A percentile compares a stretch with the other conserved stretches of the same genome.
These are phyloP conservation scores for Scrobipalpa costella DNA, from an alignment of 2,888 invertebrate species.

Conservation along the genomic window DNA sequence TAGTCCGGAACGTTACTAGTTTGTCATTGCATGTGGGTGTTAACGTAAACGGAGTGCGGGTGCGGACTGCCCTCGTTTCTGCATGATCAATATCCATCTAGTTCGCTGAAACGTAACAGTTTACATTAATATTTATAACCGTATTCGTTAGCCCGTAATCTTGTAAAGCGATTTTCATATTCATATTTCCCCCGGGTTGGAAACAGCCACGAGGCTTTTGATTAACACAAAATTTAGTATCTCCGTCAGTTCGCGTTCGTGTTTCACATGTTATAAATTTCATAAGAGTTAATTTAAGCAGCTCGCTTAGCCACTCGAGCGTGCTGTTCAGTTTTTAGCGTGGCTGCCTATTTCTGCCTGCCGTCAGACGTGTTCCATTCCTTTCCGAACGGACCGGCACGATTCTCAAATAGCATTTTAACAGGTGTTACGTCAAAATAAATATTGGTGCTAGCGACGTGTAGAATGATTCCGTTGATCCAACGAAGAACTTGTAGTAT, in stretches of 20 bases:
- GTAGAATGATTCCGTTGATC: conserved; percentile 58
- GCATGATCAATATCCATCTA: conserved; percentile 37
- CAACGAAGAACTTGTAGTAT: conserved; percentile 47
- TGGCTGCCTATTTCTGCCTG: conserved; percentile 39
- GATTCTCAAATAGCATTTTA: conserved; percentile 45
- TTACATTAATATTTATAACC: conserved; percentile 21
- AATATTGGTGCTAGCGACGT: conserved; percentile 51
- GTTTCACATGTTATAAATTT: conserved; percentile 56
- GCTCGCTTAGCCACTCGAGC: conserved; percentile 58
- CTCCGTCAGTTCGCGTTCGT: conserved; percentile 37
- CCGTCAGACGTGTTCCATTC: conserved; percentile 47
- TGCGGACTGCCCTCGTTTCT: conserved; percentile 46
- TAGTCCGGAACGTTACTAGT: conserved; percentile 13
- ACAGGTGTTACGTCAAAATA: conserved; percentile 56
- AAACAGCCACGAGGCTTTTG: conserved; percentile 12
- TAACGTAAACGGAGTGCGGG: conserved; percentile 38
- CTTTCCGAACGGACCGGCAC: conserved; percentile 42
- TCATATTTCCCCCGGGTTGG: conserved; percentile 2
- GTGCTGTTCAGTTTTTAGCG: conserved; percentile 46
- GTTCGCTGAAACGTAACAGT: conserved; percentile 27
- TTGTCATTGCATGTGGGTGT: conserved; percentile 32
- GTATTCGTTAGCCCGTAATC: conserved; percentile 2
- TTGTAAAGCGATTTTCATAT: conserved; percentile 6
- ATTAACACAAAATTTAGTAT: conserved; percentile 12
- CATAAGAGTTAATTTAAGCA: conserved; percentile 57